Evolutionary conservation across 2,888 invertebrate genomes (phyloP).

Genomic region (Sturmia bella): DNA sequence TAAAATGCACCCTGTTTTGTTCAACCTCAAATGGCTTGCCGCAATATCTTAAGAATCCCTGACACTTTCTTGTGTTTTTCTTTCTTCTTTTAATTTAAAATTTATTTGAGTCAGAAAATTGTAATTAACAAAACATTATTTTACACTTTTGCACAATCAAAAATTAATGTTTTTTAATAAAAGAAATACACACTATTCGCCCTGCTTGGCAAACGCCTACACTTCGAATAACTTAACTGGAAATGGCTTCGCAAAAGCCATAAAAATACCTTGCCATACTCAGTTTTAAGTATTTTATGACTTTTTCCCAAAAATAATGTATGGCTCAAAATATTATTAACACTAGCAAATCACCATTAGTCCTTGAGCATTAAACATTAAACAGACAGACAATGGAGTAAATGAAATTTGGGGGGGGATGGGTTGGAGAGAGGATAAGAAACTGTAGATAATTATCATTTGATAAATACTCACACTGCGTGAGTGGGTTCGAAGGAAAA

Average conservation of each 20-base stretch:
- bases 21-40: background rate
- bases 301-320: constrained; percentile 66
- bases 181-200: constrained; percentile 1
- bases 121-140: constrained; percentile 70
- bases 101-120: constrained; percentile 58
- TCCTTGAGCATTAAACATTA: constrained; percentile 59
- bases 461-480: constrained; percentile 43
- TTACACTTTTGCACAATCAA: constrained; percentile 68
- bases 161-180: constrained; percentile 68
- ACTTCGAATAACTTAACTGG: background rate
- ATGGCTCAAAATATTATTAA: constrained; percentile 67
- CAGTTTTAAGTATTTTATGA: constrained; percentile 66
- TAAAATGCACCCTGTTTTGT: constrained; percentile 19
- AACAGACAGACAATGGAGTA: too few species aligned
- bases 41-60: constrained; percentile 16
- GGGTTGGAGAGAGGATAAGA: background rate
- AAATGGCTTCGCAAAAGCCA: constrained; percentile 52
- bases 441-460: constrained; percentile 68
- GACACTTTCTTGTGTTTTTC: constrained; percentile 34
- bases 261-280: constrained; percentile 70
- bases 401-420: background rate
- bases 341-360: constrained; percentile 70
- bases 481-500: constrained; percentile 6
- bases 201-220: constrained; percentile 18
- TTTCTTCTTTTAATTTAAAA: constrained; percentile 34